Base-by-base conservation (phyloP, 2,113 vertebrate genomes). In the Ailuropoda melanoleuca region DNA sequence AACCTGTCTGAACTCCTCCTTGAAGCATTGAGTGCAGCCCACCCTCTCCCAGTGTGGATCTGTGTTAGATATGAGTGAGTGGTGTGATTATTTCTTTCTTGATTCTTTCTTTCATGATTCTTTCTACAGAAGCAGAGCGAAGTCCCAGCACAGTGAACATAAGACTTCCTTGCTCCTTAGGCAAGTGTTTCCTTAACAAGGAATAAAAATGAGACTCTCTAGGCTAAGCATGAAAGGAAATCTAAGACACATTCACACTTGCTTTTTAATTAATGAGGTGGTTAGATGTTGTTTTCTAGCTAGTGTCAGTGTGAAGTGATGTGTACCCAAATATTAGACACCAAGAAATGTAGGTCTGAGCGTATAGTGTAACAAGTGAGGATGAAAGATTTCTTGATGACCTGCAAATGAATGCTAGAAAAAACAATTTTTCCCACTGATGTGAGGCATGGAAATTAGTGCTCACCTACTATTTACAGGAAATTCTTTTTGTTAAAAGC, bases 401-500 rank as follows among this genome's bases (percentile, higher is more conserved):
- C 17, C 46, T 81, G 21, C 68, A 96, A 88, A 43, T 92, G n/a
- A 17, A 64, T 93, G 31, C 23, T 90, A 39, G 56, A 95, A 95
- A 53, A 94, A 80, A 56, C 39, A n/a, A 15, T 19, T 72, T 15
- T 66, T 70, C 31, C 39, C 12, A 74, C 7, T 93, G 11, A 89
- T 74, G 43, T 53, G 31, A 97, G 64, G 26, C n/a, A 68, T 95
- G 53, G 81, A 96, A 96, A 97, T 88, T 77, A 77, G 34, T 48
- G 48, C n/a, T 97, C 17, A 92, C 70, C 80, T 96, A 84, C 50
- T 60, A 85, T 96, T 96, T 97, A 75, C 24, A 62, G 84, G 93
- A 94, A 87, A 55, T 7, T 90, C 62, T 81, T 96, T 95, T 90
- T 97, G 81, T 97, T 97, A 96, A 96, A 98, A 97, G 62, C 97